A percentile compares a stretch with the other conserved stretches of the same genome.
These are phyloP conservation scores for Seriola rivoliana DNA, from an alignment of 2,113 vertebrate species.

Conservation along the genomic window DNA sequence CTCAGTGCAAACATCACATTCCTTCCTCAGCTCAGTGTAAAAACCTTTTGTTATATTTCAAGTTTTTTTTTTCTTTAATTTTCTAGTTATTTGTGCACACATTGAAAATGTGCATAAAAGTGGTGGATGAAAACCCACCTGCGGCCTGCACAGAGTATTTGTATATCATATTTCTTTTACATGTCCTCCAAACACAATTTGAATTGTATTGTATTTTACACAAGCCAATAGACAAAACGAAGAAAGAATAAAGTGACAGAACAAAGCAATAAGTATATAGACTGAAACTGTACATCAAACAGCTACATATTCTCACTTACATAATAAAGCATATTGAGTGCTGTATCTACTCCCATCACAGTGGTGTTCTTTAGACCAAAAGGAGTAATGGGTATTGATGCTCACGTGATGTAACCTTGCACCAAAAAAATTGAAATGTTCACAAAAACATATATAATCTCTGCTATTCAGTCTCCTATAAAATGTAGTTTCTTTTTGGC, in stretches of 20 bases:
- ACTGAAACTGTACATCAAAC: neutral
- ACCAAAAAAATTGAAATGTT: conserved; percentile 22
- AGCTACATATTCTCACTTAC: neutral
- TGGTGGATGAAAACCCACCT: neutral
- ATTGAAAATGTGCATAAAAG: neutral
- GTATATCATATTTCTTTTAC: neutral
- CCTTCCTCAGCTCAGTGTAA: too few relatives aligned
- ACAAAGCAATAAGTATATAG: neutral
- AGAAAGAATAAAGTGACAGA: neutral
- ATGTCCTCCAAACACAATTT: neutral
- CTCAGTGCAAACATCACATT: too few relatives aligned
- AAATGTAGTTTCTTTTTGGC: conserved; percentile 7
- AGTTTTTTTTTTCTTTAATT: too few relatives aligned
- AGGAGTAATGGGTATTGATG: conserved; percentile 11
- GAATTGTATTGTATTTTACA: conserved; percentile 2
- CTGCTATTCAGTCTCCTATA: conserved; percentile 2
- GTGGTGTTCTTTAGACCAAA: neutral
- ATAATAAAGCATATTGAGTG: conserved; percentile 18
- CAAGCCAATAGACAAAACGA: neutral
- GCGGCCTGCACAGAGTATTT: neutral
- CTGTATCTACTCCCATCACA: neutral
- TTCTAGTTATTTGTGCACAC: neutral
- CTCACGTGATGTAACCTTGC: neutral
- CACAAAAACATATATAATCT: conserved; percentile 16
- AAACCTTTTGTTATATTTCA: too few relatives aligned